phyloP scores from a whole-genome alignment of 2,888 invertebrate genomes.

The Diadromus collaris region DNA sequence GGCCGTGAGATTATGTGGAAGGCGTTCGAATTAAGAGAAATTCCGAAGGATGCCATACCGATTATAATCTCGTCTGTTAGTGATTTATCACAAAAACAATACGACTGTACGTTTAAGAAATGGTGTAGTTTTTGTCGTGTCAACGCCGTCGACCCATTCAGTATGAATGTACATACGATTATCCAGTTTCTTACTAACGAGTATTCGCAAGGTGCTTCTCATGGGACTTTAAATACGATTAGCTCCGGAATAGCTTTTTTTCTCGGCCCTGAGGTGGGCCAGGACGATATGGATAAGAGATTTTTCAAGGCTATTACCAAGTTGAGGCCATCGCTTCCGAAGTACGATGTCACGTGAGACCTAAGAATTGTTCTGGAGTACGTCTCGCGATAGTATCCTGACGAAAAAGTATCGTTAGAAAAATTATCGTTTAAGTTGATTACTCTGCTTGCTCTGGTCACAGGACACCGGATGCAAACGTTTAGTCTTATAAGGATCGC shows the following conservation, averaged over 20 bases:
- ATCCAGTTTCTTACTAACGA: not conserved
- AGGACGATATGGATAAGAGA: conserved; percentile 49
- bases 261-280: conserved; percentile 51
- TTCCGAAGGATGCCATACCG: not conserved
- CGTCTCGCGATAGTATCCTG: conserved; percentile 26
- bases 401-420: conserved; percentile 43
- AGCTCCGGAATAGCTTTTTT: conserved; percentile 34
- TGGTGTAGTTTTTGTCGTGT: not conserved
- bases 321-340: conserved; percentile 51
- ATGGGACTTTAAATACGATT: conserved; percentile 2
- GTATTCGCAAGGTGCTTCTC: conserved; percentile 7
- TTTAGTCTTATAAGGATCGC: conserved; percentile 45
- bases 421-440: conserved; percentile 53
- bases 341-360: conserved; percentile 46
- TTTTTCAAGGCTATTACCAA: conserved; percentile 64
- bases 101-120: not conserved
- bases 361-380: conserved; percentile 52
- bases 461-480: conserved; percentile 42
- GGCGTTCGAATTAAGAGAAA: not conserved
- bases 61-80: not conserved
- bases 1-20: not conserved
- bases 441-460: conserved; percentile 46
- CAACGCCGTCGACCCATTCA: not conserved
- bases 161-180: not conserved
- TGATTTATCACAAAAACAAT: not conserved